Evolutionary conservation across 2,113 vertebrate species (phyloP).

Genomic region (Aegithalos caudatus): DNA sequence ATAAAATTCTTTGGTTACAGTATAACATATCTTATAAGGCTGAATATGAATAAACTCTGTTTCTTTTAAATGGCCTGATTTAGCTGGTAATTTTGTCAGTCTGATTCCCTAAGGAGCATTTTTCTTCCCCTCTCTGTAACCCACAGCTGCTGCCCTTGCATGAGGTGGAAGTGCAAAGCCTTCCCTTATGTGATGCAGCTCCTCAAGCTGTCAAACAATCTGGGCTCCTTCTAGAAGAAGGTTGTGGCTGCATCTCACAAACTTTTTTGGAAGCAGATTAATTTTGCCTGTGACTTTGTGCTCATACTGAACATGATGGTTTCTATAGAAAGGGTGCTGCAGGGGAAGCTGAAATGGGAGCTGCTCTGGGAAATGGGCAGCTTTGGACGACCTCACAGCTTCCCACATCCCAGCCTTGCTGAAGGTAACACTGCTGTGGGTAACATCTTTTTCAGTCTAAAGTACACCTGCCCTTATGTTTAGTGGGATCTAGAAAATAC

Average conservation of each 20-base stretch:
- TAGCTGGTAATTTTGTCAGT: background rate
- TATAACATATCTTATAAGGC: background rate
- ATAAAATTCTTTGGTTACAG: background rate
- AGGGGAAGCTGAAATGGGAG: background rate
- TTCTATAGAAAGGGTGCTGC: background rate
- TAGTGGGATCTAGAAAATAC: background rate
- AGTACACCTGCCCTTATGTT: background rate
- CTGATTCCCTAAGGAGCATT: background rate
- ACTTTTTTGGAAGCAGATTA: background rate
- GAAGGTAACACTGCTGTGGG: background rate
- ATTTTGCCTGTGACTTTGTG: background rate
- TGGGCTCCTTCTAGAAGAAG: background rate
- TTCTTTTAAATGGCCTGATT: background rate
- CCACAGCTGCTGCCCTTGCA: background rate
- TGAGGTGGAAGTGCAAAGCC: background rate
- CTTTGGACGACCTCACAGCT: background rate
- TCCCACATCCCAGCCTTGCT: background rate
- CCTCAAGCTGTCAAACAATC: background rate
- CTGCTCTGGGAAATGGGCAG: background rate
- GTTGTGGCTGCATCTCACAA: background rate
- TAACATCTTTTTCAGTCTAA: background rate
- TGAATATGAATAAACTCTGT: background rate
- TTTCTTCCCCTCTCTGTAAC: background rate
- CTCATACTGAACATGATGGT: rapidly evolving
- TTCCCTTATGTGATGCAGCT: background rate